A percentile compares a stretch with the other conserved stretches of the same genome.
phyloP scores from a whole-genome alignment of 2,113 vertebrate species.

The Daboia siamensis region DNA sequence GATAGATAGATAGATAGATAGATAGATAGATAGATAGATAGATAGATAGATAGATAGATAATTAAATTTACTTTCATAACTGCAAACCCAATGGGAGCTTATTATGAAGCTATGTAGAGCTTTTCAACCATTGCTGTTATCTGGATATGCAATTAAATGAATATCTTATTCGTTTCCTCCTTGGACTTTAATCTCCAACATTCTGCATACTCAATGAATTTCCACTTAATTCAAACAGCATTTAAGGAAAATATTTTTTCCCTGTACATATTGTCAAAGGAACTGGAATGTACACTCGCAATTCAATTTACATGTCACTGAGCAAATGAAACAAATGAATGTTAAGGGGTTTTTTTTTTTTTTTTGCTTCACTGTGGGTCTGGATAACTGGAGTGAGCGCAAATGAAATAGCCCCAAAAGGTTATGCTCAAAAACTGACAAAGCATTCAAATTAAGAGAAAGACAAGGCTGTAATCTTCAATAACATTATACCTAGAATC shows the following conservation, averaged over 20 bases:
- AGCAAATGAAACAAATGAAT: slow-evolving; percentile 26
- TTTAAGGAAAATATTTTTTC: slow-evolving; percentile 20
- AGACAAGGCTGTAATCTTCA: neutral
- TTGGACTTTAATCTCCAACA: neutral
- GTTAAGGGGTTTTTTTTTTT: neutral
- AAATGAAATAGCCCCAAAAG: neutral
- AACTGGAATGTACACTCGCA: slow-evolving; percentile 7
- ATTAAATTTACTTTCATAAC: slow-evolving; percentile 8
- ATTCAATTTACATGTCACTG: slow-evolving; percentile 9
- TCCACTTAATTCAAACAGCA: slow-evolving; percentile 19
- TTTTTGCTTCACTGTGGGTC: neutral
- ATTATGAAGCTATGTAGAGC: slow-evolving; percentile 21
- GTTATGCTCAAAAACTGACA: neutral
- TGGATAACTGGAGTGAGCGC: neutral
- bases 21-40: too few species aligned
- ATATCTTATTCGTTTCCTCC: slow-evolving; percentile 25
- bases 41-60: too few species aligned
- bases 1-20: too few species aligned
- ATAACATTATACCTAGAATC: neutral
- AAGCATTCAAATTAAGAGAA: neutral
- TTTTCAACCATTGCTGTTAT: slow-evolving; percentile 10
- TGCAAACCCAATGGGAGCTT: slow-evolving; percentile 15
- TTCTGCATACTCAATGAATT: slow-evolving; percentile 29
- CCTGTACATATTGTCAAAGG: slow-evolving; percentile 6
- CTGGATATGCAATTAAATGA: slow-evolving; percentile 21